Base-by-base conservation (phyloP, 1,140 invertebrate species). In the Lepidotrigona ventralis region DNA sequence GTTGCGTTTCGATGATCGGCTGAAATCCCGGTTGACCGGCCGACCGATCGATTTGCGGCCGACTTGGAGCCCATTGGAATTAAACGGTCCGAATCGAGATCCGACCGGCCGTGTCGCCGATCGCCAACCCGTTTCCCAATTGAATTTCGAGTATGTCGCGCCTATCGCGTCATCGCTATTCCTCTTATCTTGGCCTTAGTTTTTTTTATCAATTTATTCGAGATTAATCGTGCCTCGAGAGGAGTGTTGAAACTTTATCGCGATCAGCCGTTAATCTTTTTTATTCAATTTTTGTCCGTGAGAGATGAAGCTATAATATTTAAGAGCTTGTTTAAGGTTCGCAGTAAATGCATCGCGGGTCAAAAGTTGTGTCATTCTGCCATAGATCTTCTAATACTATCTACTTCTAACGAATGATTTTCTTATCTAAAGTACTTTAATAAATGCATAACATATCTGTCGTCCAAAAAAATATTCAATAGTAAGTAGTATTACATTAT, bases 31-130 rank as follows among this genome's bases (percentile, higher is more conserved):
- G 23, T 76, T 54, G 73, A 69, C 53, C 19, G 39, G 29, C 8
- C 9, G 26, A 1, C 39, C 53, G 81, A 83, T 83, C 81, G 81
- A 83, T 83, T 60, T 69, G 81, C 74, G 80, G 80, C 74, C 56
- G 51, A 77, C 39, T 64, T 72, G 19, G 46, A 60, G 17, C 19
- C 76, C 76, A 64, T 72, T 68, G 68, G 66, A 79, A 66, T 79
- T 79, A 83, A 79, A 78, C 74, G 64, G 74, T 19, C 33, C 56
- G 33, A 21, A 11, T 19, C 9, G 12, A 19, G 26, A 21, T n/a
- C n/a, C 23, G 71, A 6, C 14, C 33, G 56, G n/a, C 9, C 70
- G 70, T 54, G 26, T 29, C 21, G 19, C 56, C 15, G 64, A 21
- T 9, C n/a, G 64, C 29, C 64, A 15, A 26, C 15, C 26, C 26